Conservation (phyloP, 2,888 invertebrate genomes). For the Julus scanicus region DNA sequence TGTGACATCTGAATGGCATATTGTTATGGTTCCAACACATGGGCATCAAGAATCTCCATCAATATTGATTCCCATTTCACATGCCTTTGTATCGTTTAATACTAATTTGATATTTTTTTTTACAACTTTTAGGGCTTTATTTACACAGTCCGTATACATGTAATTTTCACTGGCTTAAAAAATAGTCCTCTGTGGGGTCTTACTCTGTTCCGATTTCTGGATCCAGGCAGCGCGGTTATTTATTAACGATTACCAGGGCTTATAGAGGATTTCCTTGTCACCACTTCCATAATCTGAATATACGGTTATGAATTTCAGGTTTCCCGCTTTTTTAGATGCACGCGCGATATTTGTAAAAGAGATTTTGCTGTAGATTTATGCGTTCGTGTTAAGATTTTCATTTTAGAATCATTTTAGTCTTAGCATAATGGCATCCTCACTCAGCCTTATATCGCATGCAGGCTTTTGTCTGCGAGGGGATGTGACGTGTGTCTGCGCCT, state of each 20-base stretch:
- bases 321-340: not conserved
- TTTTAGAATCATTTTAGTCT: slow-evolving; percentile 45
- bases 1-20: too few species aligned
- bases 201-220: not conserved
- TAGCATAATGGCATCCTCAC: slow-evolving; percentile 40
- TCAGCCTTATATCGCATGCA: slow-evolving; percentile 42
- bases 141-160: not conserved
- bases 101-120: too few species aligned
- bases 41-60: too few species aligned
- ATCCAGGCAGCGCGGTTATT: not conserved
- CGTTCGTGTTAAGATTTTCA: slow-evolving; percentile 44
- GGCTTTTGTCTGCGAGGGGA: slow-evolving; percentile 39
- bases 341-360: slow-evolving; percentile 49
- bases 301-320: slow-evolving; percentile 41
- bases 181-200: not conserved
- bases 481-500: slow-evolving; percentile 43
- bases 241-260: slow-evolving; percentile 37
- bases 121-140: not conserved
- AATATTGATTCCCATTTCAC: too few species aligned
- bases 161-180: slow-evolving; percentile 37
- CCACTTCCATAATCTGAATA: slow-evolving; percentile 40
- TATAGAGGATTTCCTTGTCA: slow-evolving; percentile 45
- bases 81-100: too few species aligned
- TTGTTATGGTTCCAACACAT: too few species aligned
- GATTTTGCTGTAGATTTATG: slow-evolving; percentile 48